Evolutionary conservation across 2,888 invertebrate species (phyloP).

Genomic region (Acronicta alni): DNA sequence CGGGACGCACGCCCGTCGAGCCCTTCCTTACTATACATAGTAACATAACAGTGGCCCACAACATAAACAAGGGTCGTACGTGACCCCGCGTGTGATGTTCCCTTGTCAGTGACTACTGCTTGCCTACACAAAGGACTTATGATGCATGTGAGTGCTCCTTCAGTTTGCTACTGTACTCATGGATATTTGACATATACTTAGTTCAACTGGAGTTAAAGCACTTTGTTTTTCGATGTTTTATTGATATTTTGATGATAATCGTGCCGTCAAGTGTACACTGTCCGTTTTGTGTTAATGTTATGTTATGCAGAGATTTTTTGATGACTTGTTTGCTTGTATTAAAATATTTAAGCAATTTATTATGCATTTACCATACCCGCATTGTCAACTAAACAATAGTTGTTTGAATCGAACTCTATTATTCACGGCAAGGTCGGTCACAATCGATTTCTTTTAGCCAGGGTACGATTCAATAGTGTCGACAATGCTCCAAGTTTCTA

Average conservation of each 20-base stretch:
- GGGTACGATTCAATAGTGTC: conserved; percentile 52
- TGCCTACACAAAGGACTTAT: conserved; percentile 71
- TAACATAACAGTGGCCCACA: conserved; percentile 51
- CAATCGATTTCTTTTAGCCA: conserved; percentile 61
- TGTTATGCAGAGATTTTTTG: conserved; percentile 4
- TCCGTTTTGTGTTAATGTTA: background rate
- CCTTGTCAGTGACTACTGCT: conserved; percentile 74
- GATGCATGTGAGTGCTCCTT: conserved; percentile 83
- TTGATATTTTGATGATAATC: no score
- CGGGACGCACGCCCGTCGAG: conserved; percentile 65
- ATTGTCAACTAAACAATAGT: conserved; percentile 61
- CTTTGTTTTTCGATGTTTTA: no score
- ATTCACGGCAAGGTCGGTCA: conserved; percentile 60
- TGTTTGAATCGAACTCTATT: conserved; percentile 51
- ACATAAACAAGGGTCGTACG: conserved; percentile 73
- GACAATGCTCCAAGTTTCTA: conserved; percentile 60
- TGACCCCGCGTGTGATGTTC: conserved; percentile 78
- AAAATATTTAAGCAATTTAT: conserved; percentile 25
- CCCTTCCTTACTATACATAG: conserved; percentile 14
- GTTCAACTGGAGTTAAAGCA: background rate
- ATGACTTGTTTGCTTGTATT: conserved; percentile 8
- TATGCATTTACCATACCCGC: conserved; percentile 21
- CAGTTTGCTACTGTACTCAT: conserved; percentile 38
- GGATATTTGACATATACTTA: conserved; percentile 13
- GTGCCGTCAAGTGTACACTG: no score